phyloP scores from a whole-genome alignment of 2,888 invertebrate genomes.

The Dasypogon diadema region DNA sequence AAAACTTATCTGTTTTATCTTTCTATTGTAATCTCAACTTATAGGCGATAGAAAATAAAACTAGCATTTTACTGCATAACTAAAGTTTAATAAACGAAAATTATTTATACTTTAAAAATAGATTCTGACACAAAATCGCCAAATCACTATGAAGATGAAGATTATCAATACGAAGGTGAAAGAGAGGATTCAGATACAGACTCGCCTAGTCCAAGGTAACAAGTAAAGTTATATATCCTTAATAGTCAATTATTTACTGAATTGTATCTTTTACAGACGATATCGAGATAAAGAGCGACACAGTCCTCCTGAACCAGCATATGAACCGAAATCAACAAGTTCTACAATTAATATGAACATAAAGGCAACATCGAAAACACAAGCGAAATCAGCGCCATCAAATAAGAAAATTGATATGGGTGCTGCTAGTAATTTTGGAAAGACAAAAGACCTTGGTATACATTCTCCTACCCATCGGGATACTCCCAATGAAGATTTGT shows the following conservation, averaged over 20 bases:
- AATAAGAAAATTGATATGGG: conserved; percentile 74
- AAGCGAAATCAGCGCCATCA: conserved; percentile 63
- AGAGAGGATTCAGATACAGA: conserved; percentile 78
- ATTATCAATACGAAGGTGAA: conserved; percentile 74
- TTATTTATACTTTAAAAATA: conserved; percentile 55
- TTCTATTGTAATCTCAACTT: no score
- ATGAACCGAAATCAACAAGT: conserved; percentile 64
- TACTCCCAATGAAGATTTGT: conserved; percentile 64
- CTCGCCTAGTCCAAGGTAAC: conserved; percentile 69
- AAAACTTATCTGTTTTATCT: no score
- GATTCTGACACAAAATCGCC: conserved; percentile 64
- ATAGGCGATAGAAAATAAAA: no score
- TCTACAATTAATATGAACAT: conserved; percentile 63
- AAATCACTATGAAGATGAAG: conserved; percentile 70
- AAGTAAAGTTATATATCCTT: conserved; percentile 1
- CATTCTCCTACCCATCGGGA: conserved; percentile 69
- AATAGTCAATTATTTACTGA: neutral
- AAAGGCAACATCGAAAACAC: conserved; percentile 29
- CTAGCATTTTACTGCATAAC: no score
- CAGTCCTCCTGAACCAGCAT: conserved; percentile 63
- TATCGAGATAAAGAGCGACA: conserved; percentile 68
- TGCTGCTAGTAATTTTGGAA: conserved; percentile 79
- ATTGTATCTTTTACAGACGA: conserved; percentile 61
- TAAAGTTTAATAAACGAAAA: no score
- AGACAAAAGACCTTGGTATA: conserved; percentile 65